Base-by-base conservation (phyloP, 2,888 invertebrate genomes). In the Callyntrura guangdongensis region DNA sequence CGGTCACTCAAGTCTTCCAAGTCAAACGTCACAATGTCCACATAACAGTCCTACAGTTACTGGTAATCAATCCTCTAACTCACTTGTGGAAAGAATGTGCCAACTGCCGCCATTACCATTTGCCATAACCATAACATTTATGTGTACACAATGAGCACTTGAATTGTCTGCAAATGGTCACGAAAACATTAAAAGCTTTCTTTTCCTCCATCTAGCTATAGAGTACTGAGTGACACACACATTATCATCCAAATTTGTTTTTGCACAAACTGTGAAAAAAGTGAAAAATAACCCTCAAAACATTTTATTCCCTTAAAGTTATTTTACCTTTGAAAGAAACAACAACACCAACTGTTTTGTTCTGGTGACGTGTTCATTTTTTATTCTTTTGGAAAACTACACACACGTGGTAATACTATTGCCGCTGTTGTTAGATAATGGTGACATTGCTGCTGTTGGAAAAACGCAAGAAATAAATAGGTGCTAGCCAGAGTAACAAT, bases 101-200 rank as follows among this genome's bases (percentile, higher is more conserved):
- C 36, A 64, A 69, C 69, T 69, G 45, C 45, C 69, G 69, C 69
- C 53, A 27, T 22, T 22, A 14, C 53, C 14, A 5, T 5, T 45
- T 69, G 69, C 69, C 45, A 69, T 69, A 69, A 69, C 36, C 17
- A 36, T 69, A 45, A 45, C 67, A 11, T n/a, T 1, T 1, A 45
- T 45, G 67, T 67, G 69, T 11, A 1, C 45, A 36, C 9, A 45
- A 12, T 53, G 45, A 69, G 8, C 64, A 45, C 59, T 56, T 47
- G 49, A n/a, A 36, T 45, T 36, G 53, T 56, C 85, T 86, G 36
- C 74, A 86, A 74, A 86, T 86, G 85, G 85, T 45, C 59, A 59
- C 59, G 67, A 61, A 74, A 27, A 8, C 85, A 74, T n/a, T 53
- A 67, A 36, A 36, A 69, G 72, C 85, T 45, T 69, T 69, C 69